These are phyloP conservation scores for Piliocolobus tephrosceles DNA, from an alignment of 2,113 vertebrate species.

Conservation along the genomic window DNA sequence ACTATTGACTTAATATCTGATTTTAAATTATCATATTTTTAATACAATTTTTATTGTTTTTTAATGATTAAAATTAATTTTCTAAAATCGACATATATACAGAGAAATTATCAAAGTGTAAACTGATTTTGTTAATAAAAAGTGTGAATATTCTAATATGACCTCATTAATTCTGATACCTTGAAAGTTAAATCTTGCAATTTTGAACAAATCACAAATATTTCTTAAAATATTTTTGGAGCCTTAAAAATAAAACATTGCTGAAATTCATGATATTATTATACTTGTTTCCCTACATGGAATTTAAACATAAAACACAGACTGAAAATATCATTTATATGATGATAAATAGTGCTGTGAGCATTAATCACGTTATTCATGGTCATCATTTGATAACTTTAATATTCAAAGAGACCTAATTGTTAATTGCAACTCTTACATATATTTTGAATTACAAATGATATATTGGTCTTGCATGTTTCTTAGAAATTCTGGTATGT, in stretches of 20 bases:
- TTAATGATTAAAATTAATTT: not conserved
- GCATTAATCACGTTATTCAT: not conserved
- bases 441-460: not conserved
- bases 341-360: not conserved
- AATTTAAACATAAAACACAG: slow-evolving; percentile 11
- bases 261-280: not conserved
- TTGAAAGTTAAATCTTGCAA: not conserved
- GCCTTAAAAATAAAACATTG: not conserved
- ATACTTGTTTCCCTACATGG: not conserved
- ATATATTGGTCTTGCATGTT: not conserved
- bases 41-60: not conserved
- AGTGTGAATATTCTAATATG: not conserved
- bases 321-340: not conserved
- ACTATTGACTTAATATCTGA: not conserved
- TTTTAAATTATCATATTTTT: not conserved
- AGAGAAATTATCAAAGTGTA: slow-evolving; percentile 17
- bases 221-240: not conserved
- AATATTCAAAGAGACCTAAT: slow-evolving; percentile 43
- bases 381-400: not conserved
- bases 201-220: slow-evolving; percentile 2
- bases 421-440: slow-evolving; percentile 1
- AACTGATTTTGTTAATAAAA: slow-evolving; percentile 3
- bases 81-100: not conserved
- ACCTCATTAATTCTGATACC: not conserved
- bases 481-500: slow-evolving; percentile 22